A percentile compares a stretch with the other conserved stretches of the same genome.
phyloP scores from a whole-genome alignment of 1,140 invertebrate species.

The Metaphire vulgaris region DNA sequence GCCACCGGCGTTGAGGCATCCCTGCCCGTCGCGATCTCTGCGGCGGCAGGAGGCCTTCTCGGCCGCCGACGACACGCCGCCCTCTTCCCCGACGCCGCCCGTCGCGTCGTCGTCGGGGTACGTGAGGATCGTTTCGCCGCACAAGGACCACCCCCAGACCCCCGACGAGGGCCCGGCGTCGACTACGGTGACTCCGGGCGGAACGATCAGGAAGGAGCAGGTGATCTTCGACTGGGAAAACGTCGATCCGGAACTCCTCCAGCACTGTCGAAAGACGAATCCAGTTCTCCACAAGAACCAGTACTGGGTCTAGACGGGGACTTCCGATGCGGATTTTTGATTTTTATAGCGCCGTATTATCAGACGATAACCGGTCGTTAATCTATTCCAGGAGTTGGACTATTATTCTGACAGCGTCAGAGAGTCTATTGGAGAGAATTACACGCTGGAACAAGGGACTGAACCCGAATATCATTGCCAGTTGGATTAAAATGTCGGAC shows the following conservation, averaged over 20 bases:
- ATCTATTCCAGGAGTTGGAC: too few species aligned
- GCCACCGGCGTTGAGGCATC: neutral
- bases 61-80: constrained; percentile 18
- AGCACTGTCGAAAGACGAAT: constrained; percentile 29
- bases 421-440: too few species aligned
- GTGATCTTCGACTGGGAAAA: constrained; percentile 22
- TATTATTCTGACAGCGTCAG: too few species aligned
- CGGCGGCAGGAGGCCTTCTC: neutral
- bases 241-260: constrained; percentile 27
- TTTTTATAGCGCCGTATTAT: too few species aligned
- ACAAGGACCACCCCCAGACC: constrained; percentile 16
- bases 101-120: constrained; percentile 10
- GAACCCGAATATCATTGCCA: too few species aligned
- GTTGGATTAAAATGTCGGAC: too few species aligned
- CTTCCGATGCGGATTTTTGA: too few species aligned
- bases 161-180: constrained; percentile 28
- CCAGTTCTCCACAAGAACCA: constrained; percentile 29
- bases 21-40: neutral
- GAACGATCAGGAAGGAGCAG: neutral
- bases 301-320: constrained; percentile 30
- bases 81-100: constrained; percentile 11
- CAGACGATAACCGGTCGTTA: too few species aligned
- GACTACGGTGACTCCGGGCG: constrained; percentile 17
- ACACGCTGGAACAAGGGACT: too few species aligned
- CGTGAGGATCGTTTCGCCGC: neutral